Percentiles rank a stretch among this genome's conserved stretches.
Conservation (phyloP, 2,113 vertebrate genomes). For the Eublepharis macularius region DNA sequence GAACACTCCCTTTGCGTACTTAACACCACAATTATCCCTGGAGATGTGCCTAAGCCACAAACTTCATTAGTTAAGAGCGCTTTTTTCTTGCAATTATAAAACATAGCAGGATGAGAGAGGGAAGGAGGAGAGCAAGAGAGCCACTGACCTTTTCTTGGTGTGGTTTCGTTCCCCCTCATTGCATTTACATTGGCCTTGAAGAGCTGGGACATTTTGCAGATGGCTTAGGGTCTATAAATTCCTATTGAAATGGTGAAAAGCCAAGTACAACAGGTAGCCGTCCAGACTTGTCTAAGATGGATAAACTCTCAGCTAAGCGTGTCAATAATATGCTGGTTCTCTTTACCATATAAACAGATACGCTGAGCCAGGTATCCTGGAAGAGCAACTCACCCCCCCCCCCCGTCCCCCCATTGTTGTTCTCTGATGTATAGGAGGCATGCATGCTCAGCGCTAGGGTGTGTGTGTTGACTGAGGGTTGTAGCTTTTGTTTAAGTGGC, state of each 20-base stretch:
- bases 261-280: constrained; percentile 72
- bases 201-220: constrained; percentile 65
- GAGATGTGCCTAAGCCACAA: background rate
- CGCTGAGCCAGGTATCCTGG: constrained; percentile 28
- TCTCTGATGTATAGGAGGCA: constrained; percentile 20
- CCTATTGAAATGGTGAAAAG: constrained; percentile 66
- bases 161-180: constrained; percentile 29
- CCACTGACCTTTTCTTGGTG: constrained; percentile 59
- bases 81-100: constrained; percentile 41
- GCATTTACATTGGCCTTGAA: constrained; percentile 66
- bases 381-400: constrained; percentile 42
- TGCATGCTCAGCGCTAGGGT: background rate
- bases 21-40: constrained; percentile 42
- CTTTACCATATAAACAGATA: constrained; percentile 54
- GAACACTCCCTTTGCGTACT: constrained; percentile 17
- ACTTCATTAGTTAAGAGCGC: constrained; percentile 16
- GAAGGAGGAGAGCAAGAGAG: constrained; percentile 22
- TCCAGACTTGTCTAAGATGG: constrained; percentile 72
- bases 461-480: constrained; percentile 4
- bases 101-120: constrained; percentile 13
- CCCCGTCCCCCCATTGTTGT: constrained; percentile 52
- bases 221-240: constrained; percentile 70
- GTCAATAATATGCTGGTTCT: constrained; percentile 63
- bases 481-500: fast-evolving
- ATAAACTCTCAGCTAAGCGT: constrained; percentile 65